These are phyloP conservation scores for Gambusia affinis DNA, from an alignment of 2,113 vertebrate genomes.

Conservation along the genomic window DNA sequence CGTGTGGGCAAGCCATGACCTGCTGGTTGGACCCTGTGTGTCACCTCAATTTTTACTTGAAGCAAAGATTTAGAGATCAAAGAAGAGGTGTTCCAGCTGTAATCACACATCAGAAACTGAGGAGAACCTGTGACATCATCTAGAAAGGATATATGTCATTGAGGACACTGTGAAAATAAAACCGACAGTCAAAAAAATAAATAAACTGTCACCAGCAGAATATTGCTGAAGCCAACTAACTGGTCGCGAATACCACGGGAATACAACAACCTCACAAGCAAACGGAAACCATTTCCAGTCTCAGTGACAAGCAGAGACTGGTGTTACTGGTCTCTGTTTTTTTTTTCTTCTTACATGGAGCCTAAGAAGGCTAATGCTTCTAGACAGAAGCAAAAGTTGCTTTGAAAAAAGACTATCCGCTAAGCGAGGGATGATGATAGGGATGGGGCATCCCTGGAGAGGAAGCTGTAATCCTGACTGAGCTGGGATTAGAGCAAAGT, in stretches of 20 bases:
- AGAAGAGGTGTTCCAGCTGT: constrained; percentile 31
- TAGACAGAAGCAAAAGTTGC: constrained; percentile 51
- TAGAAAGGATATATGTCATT: constrained; percentile 29
- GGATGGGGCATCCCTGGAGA: constrained; percentile 47
- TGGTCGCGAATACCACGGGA: constrained; percentile 25
- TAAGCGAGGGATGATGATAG: constrained; percentile 47
- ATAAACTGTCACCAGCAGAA: constrained; percentile 42
- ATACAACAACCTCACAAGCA: constrained; percentile 13
- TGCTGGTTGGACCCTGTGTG: constrained; percentile 25
- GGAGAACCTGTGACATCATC: constrained; percentile 1
- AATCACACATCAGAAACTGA: constrained; percentile 8
- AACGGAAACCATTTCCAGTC: constrained; percentile 33
- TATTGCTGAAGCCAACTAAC: constrained; percentile 12
- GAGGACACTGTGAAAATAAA: constrained; percentile 59
- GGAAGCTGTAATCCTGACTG: constrained; percentile 64
- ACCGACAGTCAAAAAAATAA: constrained; percentile 31
- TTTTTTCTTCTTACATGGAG: constrained; percentile 43
- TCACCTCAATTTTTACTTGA: constrained; percentile 29
- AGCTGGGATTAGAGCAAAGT: constrained; percentile 69
- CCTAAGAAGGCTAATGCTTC: constrained; percentile 48
- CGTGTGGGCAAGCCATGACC: constrained; percentile 44
- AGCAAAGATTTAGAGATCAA: constrained; percentile 25
- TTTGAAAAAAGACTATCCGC: constrained; percentile 58
- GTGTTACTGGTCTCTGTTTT: constrained; percentile 23
- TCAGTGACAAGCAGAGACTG: constrained; percentile 39